These are phyloP conservation scores for Drosophila engyochracea DNA, from an alignment of 2,888 invertebrate species.

Conservation along the genomic window DNA sequence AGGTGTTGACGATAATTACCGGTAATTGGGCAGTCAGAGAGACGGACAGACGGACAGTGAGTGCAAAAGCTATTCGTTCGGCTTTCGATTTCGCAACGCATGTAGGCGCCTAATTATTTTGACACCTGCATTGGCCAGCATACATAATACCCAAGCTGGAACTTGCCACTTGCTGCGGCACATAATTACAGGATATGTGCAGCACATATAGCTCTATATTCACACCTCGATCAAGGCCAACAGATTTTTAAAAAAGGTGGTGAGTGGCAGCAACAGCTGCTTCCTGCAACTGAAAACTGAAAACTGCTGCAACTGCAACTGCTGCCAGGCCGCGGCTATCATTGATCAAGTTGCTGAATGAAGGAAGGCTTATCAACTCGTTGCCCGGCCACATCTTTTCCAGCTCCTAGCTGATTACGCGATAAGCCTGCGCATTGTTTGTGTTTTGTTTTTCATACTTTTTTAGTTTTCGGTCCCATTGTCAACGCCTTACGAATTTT, in stretches of 20 bases:
- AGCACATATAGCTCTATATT: constrained; percentile 35
- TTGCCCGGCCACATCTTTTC: constrained; percentile 52
- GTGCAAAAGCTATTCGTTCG: constrained; percentile 36
- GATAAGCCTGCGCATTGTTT: constrained; percentile 65
- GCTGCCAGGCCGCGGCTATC: constrained; percentile 29
- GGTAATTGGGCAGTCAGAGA: constrained; percentile 62
- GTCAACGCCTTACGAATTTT: constrained; percentile 77
- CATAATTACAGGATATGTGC: constrained; percentile 71
- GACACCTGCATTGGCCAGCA: constrained; percentile 70
- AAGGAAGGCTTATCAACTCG: constrained; percentile 61
- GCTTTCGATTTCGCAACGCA: not conserved
- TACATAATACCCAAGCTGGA: not conserved
- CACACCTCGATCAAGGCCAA: constrained; percentile 71
- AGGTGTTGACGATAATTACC: constrained; percentile 81
- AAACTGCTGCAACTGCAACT: constrained; percentile 33
- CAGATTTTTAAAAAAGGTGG: constrained; percentile 59
- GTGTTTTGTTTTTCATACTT: constrained; percentile 19
- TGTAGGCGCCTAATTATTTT: constrained; percentile 81
- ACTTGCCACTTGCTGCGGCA: constrained; percentile 36
- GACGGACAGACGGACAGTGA: constrained; percentile 19
- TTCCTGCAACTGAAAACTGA: constrained; percentile 45
- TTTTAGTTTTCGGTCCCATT: constrained; percentile 46
- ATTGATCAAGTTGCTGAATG: constrained; percentile 22
- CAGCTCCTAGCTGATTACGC: constrained; percentile 33
- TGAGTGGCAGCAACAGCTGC: constrained; percentile 56